phyloP scores from a whole-genome alignment of 2,888 invertebrate genomes.

The Pristionchus arcanus region DNA sequence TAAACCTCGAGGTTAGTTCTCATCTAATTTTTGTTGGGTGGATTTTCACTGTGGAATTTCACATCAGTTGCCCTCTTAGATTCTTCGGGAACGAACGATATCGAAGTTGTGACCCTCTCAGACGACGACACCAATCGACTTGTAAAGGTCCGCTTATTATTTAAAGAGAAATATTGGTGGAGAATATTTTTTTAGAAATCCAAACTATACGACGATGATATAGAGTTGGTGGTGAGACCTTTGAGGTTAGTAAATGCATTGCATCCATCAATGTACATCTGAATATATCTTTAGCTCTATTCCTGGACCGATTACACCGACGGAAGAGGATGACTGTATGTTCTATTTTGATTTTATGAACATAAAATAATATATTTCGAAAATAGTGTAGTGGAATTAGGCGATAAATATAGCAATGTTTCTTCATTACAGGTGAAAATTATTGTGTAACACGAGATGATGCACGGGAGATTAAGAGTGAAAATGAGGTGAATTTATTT shows the following conservation, averaged over 20 bases:
- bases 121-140: not conserved
- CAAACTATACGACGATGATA: not conserved
- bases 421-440: constrained; percentile 1
- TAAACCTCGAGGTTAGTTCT: not conserved
- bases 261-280: not conserved
- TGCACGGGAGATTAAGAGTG: not conserved
- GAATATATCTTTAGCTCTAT: not conserved
- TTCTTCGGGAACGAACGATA: not conserved
- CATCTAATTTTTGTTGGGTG: not conserved
- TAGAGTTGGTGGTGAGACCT: not conserved
- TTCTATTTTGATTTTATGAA: not conserved
- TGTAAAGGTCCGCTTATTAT: not conserved
- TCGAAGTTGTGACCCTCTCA: constrained; percentile 10
- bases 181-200: not conserved
- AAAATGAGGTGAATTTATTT: not conserved
- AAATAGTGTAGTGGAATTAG: not conserved
- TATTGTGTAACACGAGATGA: not conserved
- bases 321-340: not conserved
- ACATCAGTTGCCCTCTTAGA: not conserved
- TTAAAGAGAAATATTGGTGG: not conserved
- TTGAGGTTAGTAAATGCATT: not conserved
- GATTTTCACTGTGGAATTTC: not conserved
- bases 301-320: not conserved
- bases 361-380: not conserved
- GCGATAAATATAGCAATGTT: not conserved